Conservation (phyloP, 1,140 invertebrate genomes). For the Drosophila suzukii region DNA sequence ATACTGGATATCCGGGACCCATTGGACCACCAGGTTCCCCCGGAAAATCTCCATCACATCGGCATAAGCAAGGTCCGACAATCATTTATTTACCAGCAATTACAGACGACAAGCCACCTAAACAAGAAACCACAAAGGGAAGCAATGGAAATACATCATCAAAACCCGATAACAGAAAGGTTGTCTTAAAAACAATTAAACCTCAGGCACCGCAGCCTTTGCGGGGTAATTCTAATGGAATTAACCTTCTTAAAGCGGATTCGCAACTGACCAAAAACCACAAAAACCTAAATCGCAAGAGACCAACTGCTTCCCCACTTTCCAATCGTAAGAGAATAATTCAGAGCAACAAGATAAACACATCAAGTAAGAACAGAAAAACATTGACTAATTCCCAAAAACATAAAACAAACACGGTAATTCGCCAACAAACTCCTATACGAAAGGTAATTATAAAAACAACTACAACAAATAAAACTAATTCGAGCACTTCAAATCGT, state of each 20-base stretch:
- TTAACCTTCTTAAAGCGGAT: conserved; percentile 1
- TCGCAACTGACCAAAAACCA: conserved; percentile 24
- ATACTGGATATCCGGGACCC: conserved; percentile 17
- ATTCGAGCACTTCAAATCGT: conserved; percentile 5
- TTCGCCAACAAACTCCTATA: not conserved
- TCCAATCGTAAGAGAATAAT: conserved; percentile 19
- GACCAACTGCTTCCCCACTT: conserved; percentile 6
- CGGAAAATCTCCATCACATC: not conserved
- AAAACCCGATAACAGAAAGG: conserved; percentile 3
- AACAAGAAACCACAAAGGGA: not conserved
- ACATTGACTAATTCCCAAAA: conserved; percentile 4
- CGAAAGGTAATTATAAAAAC: conserved; percentile 28
- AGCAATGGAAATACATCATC: not conserved
- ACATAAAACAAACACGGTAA: conserved; percentile 5
- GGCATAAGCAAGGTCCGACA: not conserved
- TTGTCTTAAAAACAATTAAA: conserved; percentile 2
- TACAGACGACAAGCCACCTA: not conserved
- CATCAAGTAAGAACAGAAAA: conserved; percentile 7
- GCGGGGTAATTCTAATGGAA: not conserved
- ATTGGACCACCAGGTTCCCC: conserved; percentile 22
- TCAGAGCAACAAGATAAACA: conserved; percentile 15
- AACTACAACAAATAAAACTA: conserved; percentile 15
- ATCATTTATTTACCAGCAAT: conserved; percentile 25
- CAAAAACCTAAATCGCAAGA: conserved; percentile 11
- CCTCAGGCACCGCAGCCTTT: conserved; percentile 8